Conservation (phyloP, 2,797 vertebrate genomes). For the Myotis findleyi region DNA sequence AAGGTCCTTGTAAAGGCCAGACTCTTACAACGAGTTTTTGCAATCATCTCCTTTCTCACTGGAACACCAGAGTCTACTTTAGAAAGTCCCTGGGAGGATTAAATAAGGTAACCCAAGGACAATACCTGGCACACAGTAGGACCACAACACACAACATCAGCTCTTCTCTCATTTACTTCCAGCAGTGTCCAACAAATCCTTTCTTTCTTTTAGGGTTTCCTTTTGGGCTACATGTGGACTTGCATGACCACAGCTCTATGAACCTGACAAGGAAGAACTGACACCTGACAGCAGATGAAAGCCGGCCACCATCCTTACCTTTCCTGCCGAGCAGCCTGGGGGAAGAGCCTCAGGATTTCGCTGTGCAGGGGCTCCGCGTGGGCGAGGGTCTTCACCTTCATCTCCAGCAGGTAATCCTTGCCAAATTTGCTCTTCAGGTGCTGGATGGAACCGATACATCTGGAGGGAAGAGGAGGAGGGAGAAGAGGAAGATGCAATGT, state of each 20-base stretch:
- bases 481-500: rapidly evolving
- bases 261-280: neutral
- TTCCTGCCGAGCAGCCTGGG: conserved; percentile 90
- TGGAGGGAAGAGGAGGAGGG: conserved; percentile 64
- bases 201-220: neutral
- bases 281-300: neutral
- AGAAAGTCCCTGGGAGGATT: neutral
- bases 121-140: neutral
- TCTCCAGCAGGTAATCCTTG: conserved; percentile 92
- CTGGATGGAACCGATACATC: conserved; percentile 94
- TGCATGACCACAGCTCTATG: neutral
- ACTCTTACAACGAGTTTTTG: neutral
- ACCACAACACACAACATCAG: neutral
- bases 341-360: conserved; percentile 92
- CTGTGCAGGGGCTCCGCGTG: conserved; percentile 89
- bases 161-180: neutral
- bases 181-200: neutral
- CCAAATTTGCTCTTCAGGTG: conserved; percentile 94
- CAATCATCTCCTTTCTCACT: neutral
- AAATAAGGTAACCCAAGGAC: neutral
- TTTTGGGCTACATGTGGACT: neutral
- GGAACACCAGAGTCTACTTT: neutral
- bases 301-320: conserved; percentile 85
- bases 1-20: neutral
- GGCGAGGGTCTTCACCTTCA: conserved; percentile 88